A percentile compares a stretch with the other conserved stretches of the same genome.
phyloP scores from a whole-genome alignment of 2,888 invertebrate species.

The Mystacides longicornis region DNA sequence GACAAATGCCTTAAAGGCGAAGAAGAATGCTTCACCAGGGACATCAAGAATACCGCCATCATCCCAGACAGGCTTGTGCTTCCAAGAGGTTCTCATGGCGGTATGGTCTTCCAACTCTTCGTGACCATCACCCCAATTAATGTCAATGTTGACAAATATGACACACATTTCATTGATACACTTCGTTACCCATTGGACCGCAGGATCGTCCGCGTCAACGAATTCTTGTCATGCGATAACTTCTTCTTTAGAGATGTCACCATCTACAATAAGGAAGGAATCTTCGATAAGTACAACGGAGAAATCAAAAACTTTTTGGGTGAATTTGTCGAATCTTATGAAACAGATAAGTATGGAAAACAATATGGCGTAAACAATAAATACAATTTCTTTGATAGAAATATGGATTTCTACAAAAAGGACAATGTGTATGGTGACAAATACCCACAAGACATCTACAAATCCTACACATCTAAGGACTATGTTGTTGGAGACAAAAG shows the following conservation, averaged over 20 bases:
- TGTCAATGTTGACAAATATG: conserved; percentile 32
- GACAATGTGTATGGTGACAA: not conserved
- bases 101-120: conserved; percentile 58
- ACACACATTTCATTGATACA: conserved; percentile 38
- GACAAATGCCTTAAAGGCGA: conserved; percentile 26
- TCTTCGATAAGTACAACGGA: not conserved
- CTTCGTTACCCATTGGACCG: conserved; percentile 74
- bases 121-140: conserved; percentile 50
- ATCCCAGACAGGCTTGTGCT: conserved; percentile 60
- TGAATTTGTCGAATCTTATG: not conserved
- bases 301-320: not conserved
- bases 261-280: conserved; percentile 49
- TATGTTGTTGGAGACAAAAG: too few relatives aligned
- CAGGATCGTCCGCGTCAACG: conserved; percentile 48
- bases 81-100: conserved; percentile 62
- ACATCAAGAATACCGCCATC: conserved; percentile 47
- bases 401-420: not conserved
- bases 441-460: too few relatives aligned
- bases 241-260: conserved; percentile 57
- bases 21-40: conserved; percentile 41
- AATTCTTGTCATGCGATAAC: conserved; percentile 51
- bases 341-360: not conserved
- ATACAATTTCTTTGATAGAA: not conserved
- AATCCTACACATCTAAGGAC: too few relatives aligned
- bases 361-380: not conserved